Percentiles rank a stretch among this genome's conserved stretches.
Conservation (phyloP, 2,797 vertebrate species). For the Podarcis lilfordi region DNA sequence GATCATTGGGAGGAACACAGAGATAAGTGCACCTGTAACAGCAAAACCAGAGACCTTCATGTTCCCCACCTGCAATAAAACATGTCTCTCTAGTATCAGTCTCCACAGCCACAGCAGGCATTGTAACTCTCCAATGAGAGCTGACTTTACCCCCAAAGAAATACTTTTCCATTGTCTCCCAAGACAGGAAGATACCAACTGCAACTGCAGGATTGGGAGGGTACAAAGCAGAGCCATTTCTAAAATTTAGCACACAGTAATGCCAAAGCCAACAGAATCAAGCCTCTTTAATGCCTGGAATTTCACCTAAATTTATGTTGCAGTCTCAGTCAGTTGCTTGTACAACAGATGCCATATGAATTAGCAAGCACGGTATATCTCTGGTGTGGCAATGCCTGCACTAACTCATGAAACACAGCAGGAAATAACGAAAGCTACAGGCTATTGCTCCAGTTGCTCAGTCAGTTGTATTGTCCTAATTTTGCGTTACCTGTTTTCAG, state of each 20-base stretch:
- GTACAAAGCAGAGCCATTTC: constrained; percentile 4
- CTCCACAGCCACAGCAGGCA: too few species aligned
- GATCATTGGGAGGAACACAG: too few species aligned
- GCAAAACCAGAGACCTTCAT: too few species aligned
- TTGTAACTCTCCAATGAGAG: too few species aligned
- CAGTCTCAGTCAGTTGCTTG: background rate
- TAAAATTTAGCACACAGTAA: constrained; percentile 26
- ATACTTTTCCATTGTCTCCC: too few species aligned
- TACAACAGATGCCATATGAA: constrained; percentile 31
- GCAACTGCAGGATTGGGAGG: background rate
- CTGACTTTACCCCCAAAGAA: too few species aligned
- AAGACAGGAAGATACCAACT: too few species aligned
- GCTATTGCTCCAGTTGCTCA: background rate
- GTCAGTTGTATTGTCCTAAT: background rate
- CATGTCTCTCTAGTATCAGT: too few species aligned
- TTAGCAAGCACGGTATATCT: constrained; percentile 19
- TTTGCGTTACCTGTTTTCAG: background rate
- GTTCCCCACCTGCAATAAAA: too few species aligned
- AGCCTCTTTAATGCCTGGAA: background rate
- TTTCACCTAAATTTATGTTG: constrained; percentile 50
- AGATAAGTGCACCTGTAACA: too few species aligned
- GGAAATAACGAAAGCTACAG: background rate
- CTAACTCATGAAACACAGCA: constrained; percentile 24
- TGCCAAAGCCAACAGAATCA: background rate
- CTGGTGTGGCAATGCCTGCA: constrained; percentile 10